Evolutionary conservation across 1,140 invertebrate genomes (phyloP).

Genomic region (Drosophila oshimai): DNA sequence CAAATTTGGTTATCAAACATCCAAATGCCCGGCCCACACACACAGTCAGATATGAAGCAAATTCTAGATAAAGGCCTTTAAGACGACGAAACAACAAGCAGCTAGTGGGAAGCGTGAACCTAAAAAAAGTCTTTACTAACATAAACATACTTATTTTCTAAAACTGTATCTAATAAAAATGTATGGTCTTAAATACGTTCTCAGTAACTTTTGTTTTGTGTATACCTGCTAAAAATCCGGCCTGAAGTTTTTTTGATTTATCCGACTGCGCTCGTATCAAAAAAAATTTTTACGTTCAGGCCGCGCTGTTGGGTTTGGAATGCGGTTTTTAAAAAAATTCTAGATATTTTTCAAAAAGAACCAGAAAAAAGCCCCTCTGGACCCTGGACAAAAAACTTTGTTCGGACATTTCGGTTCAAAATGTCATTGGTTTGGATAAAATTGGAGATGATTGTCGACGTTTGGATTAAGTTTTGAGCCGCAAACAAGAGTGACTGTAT

Average conservation of each 20-base stretch:
- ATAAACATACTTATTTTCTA: not conserved
- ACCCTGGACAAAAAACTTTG: no score
- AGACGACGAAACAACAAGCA: constrained; percentile 54
- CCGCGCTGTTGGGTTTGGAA: no score
- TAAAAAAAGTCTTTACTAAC: constrained; percentile 34
- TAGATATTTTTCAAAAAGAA: no score
- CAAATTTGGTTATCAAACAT: no score
- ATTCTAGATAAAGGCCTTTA: constrained; percentile 27
- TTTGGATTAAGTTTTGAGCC: no score
- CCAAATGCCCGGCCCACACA: constrained; percentile 2
- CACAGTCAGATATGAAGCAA: not conserved
- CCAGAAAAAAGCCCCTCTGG: no score
- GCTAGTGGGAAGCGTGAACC: constrained; percentile 74
- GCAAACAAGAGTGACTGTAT: no score
- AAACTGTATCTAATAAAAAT: no score
- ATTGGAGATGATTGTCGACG: no score
- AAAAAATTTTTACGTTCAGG: not conserved
- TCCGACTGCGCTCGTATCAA: constrained; percentile 24
- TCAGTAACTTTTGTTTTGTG: constrained; percentile 1
- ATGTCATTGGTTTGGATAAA: no score
- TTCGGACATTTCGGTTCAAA: no score
- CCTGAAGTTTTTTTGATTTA: constrained; percentile 19
- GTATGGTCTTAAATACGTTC: not conserved
- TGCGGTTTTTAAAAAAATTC: no score
- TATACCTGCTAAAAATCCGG: constrained; percentile 23